Base-by-base conservation (phyloP, 2,797 vertebrate species). In the Chromobotia macracanthus region DNA sequence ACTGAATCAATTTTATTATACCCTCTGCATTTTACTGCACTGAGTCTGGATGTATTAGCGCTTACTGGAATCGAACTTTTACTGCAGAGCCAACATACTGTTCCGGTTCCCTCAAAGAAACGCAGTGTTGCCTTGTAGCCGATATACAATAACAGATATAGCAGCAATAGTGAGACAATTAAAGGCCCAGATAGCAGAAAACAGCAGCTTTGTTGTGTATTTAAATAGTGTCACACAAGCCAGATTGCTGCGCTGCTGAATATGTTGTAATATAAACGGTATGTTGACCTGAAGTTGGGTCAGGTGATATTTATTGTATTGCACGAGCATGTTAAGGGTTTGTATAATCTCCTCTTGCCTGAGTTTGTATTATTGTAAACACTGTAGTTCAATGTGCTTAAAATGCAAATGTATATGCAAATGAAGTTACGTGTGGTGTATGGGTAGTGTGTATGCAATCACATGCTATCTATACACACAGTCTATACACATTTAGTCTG, bases 1-100 rank as follows among this genome's bases (percentile, higher is more conserved):
- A 86, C 38, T 87, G 87, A 86, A 90, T 90, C 86, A 86, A 87
- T 87, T 89, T 89, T 85, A 90, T 86, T 86, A 83, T 83, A 82
- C 81, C 84, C 77, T 82, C 79, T 72, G 69, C 77, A 81, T 87
- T 91, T 91, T 90, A 90, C 85, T 84, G 86, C 84, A 79, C 85
- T 61, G 75, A 60, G 63, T 85, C 84, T 84, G 84, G 80, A 50
- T 79, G 81, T 82, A 85, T 87, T 84, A 79, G 74, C 67, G 81
- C 63, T 81, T 83, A 80, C 74, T 87, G 84, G 72, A 84, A 75
- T 87, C 79, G 63, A 83, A 75, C 38, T 44, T 64, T 70, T 56
- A 75, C 19, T 67, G 58, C 58, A 12, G 70, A 80, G 78, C 81
- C 82, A 83, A 82, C 61, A 71, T 65, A 75, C 35, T 77, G 69